Evolutionary conservation across 2,888 invertebrate genomes (phyloP), one percentile per base, ranked within the genome.

Genomic region (Eupithecia centaureata): DNA sequence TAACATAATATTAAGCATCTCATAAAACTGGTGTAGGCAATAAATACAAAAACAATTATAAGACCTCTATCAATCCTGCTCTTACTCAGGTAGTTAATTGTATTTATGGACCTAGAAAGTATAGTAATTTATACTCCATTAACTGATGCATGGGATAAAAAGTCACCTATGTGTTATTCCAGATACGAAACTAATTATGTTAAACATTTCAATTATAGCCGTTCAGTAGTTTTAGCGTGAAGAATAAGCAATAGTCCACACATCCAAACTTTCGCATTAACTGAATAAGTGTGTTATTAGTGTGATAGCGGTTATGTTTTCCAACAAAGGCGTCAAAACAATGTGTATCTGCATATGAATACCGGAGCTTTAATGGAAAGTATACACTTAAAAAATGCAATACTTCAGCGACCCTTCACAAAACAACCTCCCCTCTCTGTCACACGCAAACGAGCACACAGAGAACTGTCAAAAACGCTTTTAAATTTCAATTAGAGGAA

Each of bases 401-500:
- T 67, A 51, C 70, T 70, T 64, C 67, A 67, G 51, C 69, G 51
- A 38, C 63, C 60, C 61, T 32, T 62, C 42, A 1, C 25, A 30
- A 62, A 54, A 60, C 61, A 70, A 71, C 70, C 70, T 68, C 62
- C 74, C 75, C 72, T 74, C 70, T 77, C 78, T 77, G 80, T 81
- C 76, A 76, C 78, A 79, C 76, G 76, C 78, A 77, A 81, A 80
- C 78, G 78, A 79, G 76, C 71, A 73, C 74, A 77, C 72, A 80
- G 78, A 76, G 79, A 77, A 77, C 82, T 85, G 86, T 86, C 85
- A 84, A 85, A 86, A 86, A 83, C 76, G 82, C 82, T 85, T 86
- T 84, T 83, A 85, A 85, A 86, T 83, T 85, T 85, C 86, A 86
- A 86, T 86, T 86, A 85, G 84, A 81, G 82, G 77, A 77, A 77